Evolutionary conservation across 2,888 invertebrate species (phyloP), one percentile per base, ranked within the genome.

Genomic region (Dimorphilus gyrociliatus): DNA sequence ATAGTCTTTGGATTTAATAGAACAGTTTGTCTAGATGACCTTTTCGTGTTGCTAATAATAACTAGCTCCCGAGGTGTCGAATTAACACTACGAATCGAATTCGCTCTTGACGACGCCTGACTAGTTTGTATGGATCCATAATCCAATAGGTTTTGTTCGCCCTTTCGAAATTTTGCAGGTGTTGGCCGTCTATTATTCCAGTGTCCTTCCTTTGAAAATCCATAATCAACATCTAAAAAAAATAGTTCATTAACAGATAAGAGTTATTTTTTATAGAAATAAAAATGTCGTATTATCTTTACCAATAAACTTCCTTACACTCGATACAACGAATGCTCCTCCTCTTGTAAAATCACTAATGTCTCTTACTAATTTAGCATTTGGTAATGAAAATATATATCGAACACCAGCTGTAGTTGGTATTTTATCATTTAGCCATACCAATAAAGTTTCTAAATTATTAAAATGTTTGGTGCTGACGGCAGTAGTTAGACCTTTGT

Each of bases 31-130:
- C 16, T 23, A 16, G 36, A 21, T 21, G n/a, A 78, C 60, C 85
- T 82, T 63, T 85, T 80, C 70, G 79, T 75, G 61, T 85, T 85
- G 64, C 88, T 88, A 55, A 88, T 81, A 55, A 90, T 82, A 46
- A 86, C 72, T 57, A 90, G 40, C 6, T 55, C 32, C 23, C 33
- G 19, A 13, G 1, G 32, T 27, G 5, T 29, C 14, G 5, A 29
- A 34, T 5, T 25, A 25, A 1, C 32, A 29, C 14, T 34, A 29
- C 12, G 35, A 35, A 4, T 24, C 12, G 21, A 8, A 10, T 21
- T 21, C 21, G 21, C n/a, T 8, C 8, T 21, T 8, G 21, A 8
- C 8, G 21, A n/a, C 21, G 21, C 8, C 21, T 8, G 21, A 10
- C 8, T 8, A n/a, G 8, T 21, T n/a, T n/a, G 15, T 27, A 24